Base-by-base conservation (phyloP, 2,888 invertebrate species). In the Cheilosia impressa region DNA sequence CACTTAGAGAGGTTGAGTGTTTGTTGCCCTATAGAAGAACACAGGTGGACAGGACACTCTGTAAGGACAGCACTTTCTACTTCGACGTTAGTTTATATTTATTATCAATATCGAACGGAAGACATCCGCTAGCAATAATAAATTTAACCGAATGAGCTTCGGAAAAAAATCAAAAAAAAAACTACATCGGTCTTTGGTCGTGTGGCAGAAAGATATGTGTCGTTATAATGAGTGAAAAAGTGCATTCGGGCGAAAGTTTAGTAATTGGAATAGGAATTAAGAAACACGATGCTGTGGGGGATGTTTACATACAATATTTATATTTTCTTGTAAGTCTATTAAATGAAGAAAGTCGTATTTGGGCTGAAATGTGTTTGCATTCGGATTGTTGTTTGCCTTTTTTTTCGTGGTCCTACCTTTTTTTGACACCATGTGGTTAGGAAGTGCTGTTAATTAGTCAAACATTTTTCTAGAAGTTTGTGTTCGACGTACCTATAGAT, bases 31-130 rank as follows among this genome's bases (percentile, higher is more conserved):
- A 68, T 72, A 72, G 80, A 55, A 62, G 76, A 81, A 71, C 81
- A 68, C 85, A 85, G 85, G 85, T 85, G 85, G 81, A 85, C 76
- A 72, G 76, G 65, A 68, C 80, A 85, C 71, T 81, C 76, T 85
- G 76, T 77, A 66, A 85, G 76, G 85, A 85, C 85, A 85, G 77
- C 77, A 85, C 76, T 81, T 81, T 85, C 53, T 62, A 71, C 66
- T 77, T 76, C 76, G 85, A 76, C 88, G 90, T 91, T 91, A 91
- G 91, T 91, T 92, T 90, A 91, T 91, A 91, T 92, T 91, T 91
- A 92, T 92, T 91, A 89, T 90, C 90, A 91, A 91, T 92, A 91
- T 91, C 91, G 91, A 90, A 89, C 90, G 92, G 92, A 91, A 81
- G 85, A 83, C 73, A 77, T 77, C 72, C 69, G 76, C 58, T 68